Evolutionary conservation across 2,797 vertebrate genomes (phyloP).

Genomic region (Urosaurus nigricauda): DNA sequence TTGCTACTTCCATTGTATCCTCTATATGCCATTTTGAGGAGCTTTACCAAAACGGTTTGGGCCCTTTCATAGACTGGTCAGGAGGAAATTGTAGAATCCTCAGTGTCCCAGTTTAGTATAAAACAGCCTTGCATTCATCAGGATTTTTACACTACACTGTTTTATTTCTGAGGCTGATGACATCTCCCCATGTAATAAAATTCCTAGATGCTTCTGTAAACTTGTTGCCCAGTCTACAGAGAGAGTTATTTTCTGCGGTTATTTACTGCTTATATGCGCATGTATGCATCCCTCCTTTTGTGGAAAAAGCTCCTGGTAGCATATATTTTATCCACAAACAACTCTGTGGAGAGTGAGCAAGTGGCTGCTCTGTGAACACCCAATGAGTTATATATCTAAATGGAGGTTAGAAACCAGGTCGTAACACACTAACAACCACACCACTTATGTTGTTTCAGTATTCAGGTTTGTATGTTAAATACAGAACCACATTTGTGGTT

Average conservation of each 20-base stretch:
- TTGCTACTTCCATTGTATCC: neutral
- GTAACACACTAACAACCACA: neutral
- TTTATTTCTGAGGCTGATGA: neutral
- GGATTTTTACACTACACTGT: too few species aligned
- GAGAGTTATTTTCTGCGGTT: neutral
- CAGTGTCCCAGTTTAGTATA: neutral
- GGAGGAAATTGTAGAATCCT: neutral
- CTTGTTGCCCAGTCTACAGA: neutral
- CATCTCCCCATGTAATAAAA: neutral
- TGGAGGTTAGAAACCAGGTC: neutral
- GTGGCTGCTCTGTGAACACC: neutral
- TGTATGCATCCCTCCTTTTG: neutral
- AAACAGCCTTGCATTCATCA: neutral
- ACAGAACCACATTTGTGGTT: too few species aligned
- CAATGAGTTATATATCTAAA: neutral
- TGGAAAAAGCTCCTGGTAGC: neutral
- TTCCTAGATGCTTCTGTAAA: neutral
- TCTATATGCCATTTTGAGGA: neutral
- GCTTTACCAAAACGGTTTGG: too few species aligned
- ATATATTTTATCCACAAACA: too few species aligned
- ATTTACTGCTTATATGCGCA: neutral
- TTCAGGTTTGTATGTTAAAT: neutral
- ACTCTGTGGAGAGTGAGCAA: neutral
- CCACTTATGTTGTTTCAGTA: neutral
- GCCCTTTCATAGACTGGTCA: neutral